Conservation (phyloP, 2,113 vertebrate genomes). For the Ornithorhynchus anatinus region DNA sequence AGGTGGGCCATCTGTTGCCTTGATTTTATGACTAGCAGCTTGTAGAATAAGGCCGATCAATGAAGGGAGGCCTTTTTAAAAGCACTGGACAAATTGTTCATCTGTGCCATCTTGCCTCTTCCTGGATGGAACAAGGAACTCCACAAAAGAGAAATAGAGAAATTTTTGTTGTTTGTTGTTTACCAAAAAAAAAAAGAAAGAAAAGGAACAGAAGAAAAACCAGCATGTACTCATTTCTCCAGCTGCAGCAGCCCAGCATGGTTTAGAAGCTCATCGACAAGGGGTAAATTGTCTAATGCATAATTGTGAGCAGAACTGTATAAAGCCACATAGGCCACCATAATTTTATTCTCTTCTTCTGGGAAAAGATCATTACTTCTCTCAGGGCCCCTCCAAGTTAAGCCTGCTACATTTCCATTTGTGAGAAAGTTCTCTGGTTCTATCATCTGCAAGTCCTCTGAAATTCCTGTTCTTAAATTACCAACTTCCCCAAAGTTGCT, state of each 20-base stretch:
- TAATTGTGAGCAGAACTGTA: conserved; percentile 40
- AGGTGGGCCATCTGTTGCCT: conserved; percentile 66
- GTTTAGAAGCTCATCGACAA: conserved; percentile 35
- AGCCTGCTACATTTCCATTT: conserved; percentile 31
- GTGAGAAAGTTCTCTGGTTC: conserved; percentile 34
- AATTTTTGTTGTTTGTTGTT: conserved; percentile 13
- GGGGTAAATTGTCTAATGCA: conserved; percentile 48
- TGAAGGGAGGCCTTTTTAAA: conserved; percentile 18
- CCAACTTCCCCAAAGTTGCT: background rate
- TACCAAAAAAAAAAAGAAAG: conserved; percentile 47
- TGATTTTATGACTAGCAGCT: conserved; percentile 50
- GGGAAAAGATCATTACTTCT: conserved; percentile 48
- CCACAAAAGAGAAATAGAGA: conserved; percentile 14
- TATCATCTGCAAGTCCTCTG: conserved; percentile 21
- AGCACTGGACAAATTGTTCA: conserved; percentile 20
- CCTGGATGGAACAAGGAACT: conserved; percentile 39
- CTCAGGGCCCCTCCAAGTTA: conserved; percentile 32
- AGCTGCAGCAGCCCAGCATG: conserved; percentile 35
- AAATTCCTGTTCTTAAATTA: conserved; percentile 14
- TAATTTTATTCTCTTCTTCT: conserved; percentile 43
- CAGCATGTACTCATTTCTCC: conserved; percentile 21
- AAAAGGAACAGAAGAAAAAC: conserved; percentile 42
- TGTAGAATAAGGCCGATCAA: conserved; percentile 37
- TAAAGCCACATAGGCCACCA: conserved; percentile 25
- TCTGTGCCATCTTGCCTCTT: conserved; percentile 10